Percentiles rank a stretch among this genome's conserved stretches.
These are phyloP conservation scores for Theristicus caerulescens DNA, from an alignment of 2,113 vertebrate species.

Conservation along the genomic window DNA sequence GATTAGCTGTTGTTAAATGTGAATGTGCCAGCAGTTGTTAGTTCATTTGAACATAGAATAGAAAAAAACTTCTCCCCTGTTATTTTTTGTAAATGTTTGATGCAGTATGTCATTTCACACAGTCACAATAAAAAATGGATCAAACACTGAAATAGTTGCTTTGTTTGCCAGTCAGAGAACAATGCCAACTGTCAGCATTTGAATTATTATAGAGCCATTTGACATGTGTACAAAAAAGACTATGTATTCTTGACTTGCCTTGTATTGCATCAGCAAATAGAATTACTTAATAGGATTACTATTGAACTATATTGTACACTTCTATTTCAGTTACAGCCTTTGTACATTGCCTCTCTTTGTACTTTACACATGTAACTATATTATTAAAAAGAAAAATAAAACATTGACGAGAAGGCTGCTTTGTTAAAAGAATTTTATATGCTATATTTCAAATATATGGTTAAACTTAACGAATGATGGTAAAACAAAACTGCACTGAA, in stretches of 20 bases:
- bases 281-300: slow-evolving; percentile 60
- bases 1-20: background rate
- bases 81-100: slow-evolving; percentile 65
- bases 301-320: slow-evolving; percentile 16
- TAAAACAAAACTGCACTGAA: background rate
- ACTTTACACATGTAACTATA: background rate
- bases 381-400: slow-evolving; percentile 3
- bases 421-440: background rate
- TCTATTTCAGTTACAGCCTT: slow-evolving; percentile 38
- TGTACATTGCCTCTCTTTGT: slow-evolving; percentile 7
- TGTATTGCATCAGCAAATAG: slow-evolving; percentile 64
- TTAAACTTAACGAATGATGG: background rate
- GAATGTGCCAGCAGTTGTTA: background rate
- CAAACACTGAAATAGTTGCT: slow-evolving; percentile 69
- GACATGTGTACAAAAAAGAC: slow-evolving; percentile 67
- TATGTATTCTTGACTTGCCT: slow-evolving; percentile 63
- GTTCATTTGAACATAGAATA: background rate
- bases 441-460: background rate
- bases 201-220: slow-evolving; percentile 72
- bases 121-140: slow-evolving; percentile 67
- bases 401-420: background rate
- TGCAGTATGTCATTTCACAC: slow-evolving; percentile 57
- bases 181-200: slow-evolving; percentile 68
- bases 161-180: slow-evolving; percentile 74
- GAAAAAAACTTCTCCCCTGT: background rate